A percentile compares a stretch with the other conserved stretches of the same genome.
Evolutionary conservation across 2,797 vertebrate species (phyloP).

Genomic region (Poeciliopsis presidionis): DNA sequence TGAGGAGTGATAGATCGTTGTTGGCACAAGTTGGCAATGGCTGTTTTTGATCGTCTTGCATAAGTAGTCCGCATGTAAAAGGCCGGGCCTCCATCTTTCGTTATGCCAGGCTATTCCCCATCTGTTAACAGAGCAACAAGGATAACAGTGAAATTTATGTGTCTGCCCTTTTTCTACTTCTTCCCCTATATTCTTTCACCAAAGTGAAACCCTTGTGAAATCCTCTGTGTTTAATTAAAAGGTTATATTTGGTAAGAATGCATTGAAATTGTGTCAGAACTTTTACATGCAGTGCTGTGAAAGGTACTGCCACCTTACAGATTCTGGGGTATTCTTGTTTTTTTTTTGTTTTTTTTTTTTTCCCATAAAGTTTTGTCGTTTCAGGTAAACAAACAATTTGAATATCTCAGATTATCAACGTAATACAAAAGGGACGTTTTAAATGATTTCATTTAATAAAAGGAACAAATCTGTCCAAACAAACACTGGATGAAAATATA

Average conservation of each 20-base stretch:
- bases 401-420: neutral
- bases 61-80: slow-evolving; percentile 65
- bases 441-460: neutral
- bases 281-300: neutral
- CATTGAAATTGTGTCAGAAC: neutral
- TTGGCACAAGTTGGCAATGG: slow-evolving; percentile 63
- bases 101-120: slow-evolving; percentile 86
- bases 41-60: slow-evolving; percentile 72
- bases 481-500: neutral
- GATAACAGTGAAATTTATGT: slow-evolving; percentile 56
- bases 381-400: neutral
- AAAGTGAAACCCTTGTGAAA: neutral
- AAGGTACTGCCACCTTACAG: neutral
- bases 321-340: neutral
- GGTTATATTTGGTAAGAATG: neutral
- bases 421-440: neutral
- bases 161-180: slow-evolving; percentile 2
- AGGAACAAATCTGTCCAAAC: neutral
- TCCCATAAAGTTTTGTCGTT: neutral
- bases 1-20: slow-evolving; percentile 23
- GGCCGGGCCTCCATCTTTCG: slow-evolving; percentile 61
- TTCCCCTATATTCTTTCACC: neutral
- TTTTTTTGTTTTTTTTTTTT: neutral
- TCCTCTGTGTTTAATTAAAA: neutral
- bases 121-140: slow-evolving; percentile 81